Percentiles rank a stretch among this genome's conserved stretches.
Evolutionary conservation across 2,888 invertebrate species (phyloP).

Genomic region (Argynnis bischoffii): DNA sequence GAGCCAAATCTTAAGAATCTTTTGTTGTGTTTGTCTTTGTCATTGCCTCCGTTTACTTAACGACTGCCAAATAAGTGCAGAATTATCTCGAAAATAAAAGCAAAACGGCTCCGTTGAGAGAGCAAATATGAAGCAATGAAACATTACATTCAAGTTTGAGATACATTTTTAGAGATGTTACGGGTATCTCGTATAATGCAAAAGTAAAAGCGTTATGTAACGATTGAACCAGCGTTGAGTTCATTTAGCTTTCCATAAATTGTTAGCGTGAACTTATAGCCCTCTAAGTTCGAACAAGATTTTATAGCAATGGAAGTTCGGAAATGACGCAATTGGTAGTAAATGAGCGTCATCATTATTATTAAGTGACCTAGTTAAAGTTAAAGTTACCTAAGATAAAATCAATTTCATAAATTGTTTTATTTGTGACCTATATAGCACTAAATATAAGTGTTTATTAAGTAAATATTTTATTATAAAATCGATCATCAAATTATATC

Average conservation of each 20-base stretch:
- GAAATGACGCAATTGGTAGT: constrained; percentile 36
- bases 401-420: not conserved
- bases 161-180: constrained; percentile 31
- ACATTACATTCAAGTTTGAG: constrained; percentile 10
- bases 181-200: constrained; percentile 23
- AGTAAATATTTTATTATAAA: too few relatives aligned
- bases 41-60: constrained; percentile 18
- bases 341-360: constrained; percentile 17
- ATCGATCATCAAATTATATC: too few relatives aligned
- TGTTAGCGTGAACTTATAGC: constrained; percentile 39
- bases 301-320: constrained; percentile 32
- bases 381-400: not conserved
- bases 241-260: constrained; percentile 38
- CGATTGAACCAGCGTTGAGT: constrained; percentile 21
- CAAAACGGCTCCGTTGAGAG: constrained; percentile 23
- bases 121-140: constrained; percentile 17
- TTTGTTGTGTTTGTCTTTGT: constrained; percentile 35
- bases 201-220: constrained; percentile 31
- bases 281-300: constrained; percentile 28
- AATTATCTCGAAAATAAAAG: constrained; percentile 22
- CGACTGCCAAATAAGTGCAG: constrained; percentile 23
- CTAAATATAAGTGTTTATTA: too few relatives aligned
- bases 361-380: constrained; percentile 20
- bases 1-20: constrained; percentile 36
- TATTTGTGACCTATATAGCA: not conserved